Evolutionary conservation across 64 coral and sea anemone species (phyloP).

Genomic region (Acropora yongei): DNA sequence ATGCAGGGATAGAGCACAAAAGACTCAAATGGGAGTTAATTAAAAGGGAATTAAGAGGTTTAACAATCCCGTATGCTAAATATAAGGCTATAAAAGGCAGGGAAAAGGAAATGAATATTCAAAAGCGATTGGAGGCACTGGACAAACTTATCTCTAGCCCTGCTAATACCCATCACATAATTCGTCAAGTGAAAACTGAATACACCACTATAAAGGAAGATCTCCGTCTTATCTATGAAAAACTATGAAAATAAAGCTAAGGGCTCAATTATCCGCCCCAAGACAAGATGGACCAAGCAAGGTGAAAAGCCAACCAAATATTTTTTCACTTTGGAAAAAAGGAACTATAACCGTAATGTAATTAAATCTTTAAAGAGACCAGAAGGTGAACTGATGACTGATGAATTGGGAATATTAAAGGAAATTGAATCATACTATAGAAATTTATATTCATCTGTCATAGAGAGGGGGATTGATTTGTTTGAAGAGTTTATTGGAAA

Average conservation of each 20-base stretch:
- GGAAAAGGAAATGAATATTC: background rate
- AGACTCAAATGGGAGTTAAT: background rate
- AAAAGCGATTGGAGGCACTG: background rate
- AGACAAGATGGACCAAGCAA: no score
- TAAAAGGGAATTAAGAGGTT: background rate
- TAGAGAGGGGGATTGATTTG: no score
- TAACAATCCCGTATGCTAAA: background rate
- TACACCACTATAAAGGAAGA: background rate
- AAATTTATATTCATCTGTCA: no score
- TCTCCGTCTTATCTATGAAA: background rate
- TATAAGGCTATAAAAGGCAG: background rate
- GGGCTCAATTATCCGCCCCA: background rate
- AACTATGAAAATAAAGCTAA: background rate
- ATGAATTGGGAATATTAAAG: no score
- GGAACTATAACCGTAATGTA: no score
- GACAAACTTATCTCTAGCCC: background rate
- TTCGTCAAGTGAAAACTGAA: background rate
- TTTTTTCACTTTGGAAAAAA: no score
- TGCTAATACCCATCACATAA: background rate
- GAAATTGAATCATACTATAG: no score
- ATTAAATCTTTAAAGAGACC: no score
- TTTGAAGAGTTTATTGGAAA: no score
- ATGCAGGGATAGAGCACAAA: background rate
- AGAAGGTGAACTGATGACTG: no score
- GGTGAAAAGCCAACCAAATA: no score